These are phyloP conservation scores for Podiceps cristatus DNA, from an alignment of 2,113 vertebrate species.

Conservation along the genomic window DNA sequence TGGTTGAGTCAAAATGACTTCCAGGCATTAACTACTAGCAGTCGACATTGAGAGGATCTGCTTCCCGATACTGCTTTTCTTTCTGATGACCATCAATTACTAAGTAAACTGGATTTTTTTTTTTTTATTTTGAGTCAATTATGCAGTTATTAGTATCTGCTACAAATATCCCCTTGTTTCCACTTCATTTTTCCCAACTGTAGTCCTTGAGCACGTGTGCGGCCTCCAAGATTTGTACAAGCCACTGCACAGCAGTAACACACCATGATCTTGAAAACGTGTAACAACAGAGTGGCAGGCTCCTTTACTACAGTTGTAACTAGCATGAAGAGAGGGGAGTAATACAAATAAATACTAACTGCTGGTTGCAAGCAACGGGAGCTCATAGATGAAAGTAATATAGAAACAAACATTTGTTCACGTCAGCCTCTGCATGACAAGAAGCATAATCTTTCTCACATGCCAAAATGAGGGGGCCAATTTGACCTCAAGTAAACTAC, in stretches of 20 bases:
- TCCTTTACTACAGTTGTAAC: too few species aligned
- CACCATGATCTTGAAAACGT: not conserved
- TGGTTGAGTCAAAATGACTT: not conserved
- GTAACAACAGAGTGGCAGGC: not conserved
- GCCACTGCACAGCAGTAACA: not conserved
- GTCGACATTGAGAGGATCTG: not conserved
- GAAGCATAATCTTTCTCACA: not conserved
- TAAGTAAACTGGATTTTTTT: not conserved
- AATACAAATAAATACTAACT: not conserved
- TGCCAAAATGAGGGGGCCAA: not conserved
- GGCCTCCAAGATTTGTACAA: not conserved
- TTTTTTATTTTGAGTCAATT: not conserved
- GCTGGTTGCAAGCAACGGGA: not conserved
- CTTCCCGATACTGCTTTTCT: not conserved
- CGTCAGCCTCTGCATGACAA: not conserved
- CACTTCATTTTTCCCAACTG: not conserved
- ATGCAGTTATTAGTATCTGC: not conserved
- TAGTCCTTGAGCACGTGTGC: not conserved
- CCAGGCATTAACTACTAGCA: not conserved
- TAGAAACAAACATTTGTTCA: not conserved
- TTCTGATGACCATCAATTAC: not conserved
- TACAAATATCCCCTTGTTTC: not conserved
- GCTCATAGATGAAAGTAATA: not conserved
- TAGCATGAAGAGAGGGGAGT: not conserved
- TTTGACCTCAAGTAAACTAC: not conserved